A percentile compares a stretch with the other conserved stretches of the same genome.
Evolutionary conservation across 2,113 vertebrate genomes (phyloP).

Genomic region (Zapus hudsonius): DNA sequence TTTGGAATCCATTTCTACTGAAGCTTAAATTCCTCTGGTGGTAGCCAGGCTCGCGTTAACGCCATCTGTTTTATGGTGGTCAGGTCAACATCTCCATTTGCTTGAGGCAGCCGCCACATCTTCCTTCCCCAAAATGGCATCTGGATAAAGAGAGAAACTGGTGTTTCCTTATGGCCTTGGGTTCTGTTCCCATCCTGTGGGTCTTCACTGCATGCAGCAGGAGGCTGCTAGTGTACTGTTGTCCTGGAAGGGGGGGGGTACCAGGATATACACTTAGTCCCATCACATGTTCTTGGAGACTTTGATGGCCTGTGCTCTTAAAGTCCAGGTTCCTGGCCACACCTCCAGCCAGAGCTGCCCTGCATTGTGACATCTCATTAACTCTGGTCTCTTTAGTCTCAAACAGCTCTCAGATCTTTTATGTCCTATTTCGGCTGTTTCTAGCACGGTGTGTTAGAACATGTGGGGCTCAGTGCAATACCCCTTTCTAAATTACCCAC

Average conservation of each 20-base stretch:
- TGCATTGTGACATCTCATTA: neutral
- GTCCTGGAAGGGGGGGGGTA: neutral
- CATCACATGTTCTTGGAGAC: neutral
- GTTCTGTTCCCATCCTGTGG: neutral
- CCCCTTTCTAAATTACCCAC: neutral
- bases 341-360: neutral
- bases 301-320: neutral
- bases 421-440: neutral
- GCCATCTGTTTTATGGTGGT: neutral
- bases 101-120: neutral
- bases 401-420: neutral
- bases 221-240: neutral
- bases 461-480: no score
- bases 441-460: neutral
- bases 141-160: neutral
- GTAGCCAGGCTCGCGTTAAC: neutral
- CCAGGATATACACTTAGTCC: neutral
- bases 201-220: neutral
- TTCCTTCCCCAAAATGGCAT: neutral
- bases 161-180: neutral
- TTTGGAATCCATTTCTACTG: conserved; percentile 2
- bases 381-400: neutral
- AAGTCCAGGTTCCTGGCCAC: neutral
- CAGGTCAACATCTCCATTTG: neutral
- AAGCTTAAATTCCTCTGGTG: neutral